Conservation (phyloP, 2,113 vertebrate species). For the Cinclus cinclus region DNA sequence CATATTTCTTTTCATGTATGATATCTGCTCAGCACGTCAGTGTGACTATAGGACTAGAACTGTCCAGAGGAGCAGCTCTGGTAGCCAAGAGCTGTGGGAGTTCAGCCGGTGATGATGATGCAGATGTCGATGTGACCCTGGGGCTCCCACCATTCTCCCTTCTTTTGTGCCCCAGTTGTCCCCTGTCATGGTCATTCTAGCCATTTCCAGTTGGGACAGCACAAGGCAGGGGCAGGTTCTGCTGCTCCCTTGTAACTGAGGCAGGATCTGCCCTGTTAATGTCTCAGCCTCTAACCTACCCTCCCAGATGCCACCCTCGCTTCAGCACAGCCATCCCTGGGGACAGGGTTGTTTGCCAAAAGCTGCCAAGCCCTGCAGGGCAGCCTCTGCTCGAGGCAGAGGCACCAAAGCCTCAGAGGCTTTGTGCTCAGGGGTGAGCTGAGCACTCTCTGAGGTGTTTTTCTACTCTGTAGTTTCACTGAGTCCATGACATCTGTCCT, state of each 20-base stretch:
- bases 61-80: background rate
- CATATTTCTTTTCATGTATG: background rate
- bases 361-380: background rate
- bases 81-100: background rate
- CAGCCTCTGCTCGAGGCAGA: accelerated
- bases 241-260: background rate
- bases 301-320: background rate
- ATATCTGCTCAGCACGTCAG: background rate
- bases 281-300: background rate
- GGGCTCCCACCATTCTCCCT: accelerated
- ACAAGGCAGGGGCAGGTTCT: background rate
- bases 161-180: accelerated
- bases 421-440: background rate
- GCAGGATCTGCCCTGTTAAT: background rate
- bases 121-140: background rate
- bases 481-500: background rate
- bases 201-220: accelerated
- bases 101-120: background rate
- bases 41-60: background rate
- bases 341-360: background rate
- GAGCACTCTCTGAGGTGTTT: background rate
- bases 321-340: background rate
- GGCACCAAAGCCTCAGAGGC: background rate
- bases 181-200: background rate
- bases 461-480: background rate